phyloP scores from a whole-genome alignment of 2,888 invertebrate species.

The Eupithecia pulchellata region DNA sequence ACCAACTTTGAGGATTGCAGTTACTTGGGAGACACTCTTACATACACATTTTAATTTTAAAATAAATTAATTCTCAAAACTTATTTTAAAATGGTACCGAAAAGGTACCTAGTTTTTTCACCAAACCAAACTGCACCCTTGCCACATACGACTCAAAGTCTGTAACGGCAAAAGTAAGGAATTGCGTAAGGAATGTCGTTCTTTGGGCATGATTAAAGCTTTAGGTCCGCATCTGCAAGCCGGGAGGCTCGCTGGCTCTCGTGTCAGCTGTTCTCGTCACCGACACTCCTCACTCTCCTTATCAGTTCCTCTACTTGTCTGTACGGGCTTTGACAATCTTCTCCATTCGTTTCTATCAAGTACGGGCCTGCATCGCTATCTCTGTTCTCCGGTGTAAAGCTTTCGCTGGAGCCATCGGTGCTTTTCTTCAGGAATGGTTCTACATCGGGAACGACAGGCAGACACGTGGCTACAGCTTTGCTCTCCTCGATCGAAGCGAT shows the following conservation, averaged over 20 bases:
- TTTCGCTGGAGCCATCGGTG: conserved; percentile 69
- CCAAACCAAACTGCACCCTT: not conserved
- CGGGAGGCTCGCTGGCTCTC: conserved; percentile 76
- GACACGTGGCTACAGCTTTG: conserved; percentile 51
- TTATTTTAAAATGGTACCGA: not conserved
- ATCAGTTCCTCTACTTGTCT: conserved; percentile 76
- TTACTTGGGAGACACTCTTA: too few species aligned
- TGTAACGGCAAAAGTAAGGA: conserved; percentile 25
- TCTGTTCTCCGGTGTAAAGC: conserved; percentile 72
- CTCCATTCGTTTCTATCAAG: conserved; percentile 69
- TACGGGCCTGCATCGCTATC: conserved; percentile 73
- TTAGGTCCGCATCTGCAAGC: conserved; percentile 61
- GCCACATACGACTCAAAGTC: not conserved
- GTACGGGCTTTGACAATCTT: conserved; percentile 75
- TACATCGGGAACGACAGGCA: conserved; percentile 61
- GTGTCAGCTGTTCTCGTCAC: conserved; percentile 80
- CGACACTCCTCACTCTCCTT: conserved; percentile 73
- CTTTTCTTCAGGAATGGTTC: conserved; percentile 73
- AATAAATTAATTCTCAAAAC: not conserved
- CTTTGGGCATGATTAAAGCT: conserved; percentile 45
- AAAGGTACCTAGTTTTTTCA: not conserved
- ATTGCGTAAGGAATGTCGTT: conserved; percentile 47
- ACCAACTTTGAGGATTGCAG: too few species aligned
- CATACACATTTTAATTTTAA: too few species aligned
- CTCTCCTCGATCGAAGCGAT: conserved; percentile 59